A percentile compares a stretch with the other conserved stretches of the same genome.
These are phyloP conservation scores for Carduelis carduelis DNA, from an alignment of 2,797 vertebrate species.

Conservation along the genomic window DNA sequence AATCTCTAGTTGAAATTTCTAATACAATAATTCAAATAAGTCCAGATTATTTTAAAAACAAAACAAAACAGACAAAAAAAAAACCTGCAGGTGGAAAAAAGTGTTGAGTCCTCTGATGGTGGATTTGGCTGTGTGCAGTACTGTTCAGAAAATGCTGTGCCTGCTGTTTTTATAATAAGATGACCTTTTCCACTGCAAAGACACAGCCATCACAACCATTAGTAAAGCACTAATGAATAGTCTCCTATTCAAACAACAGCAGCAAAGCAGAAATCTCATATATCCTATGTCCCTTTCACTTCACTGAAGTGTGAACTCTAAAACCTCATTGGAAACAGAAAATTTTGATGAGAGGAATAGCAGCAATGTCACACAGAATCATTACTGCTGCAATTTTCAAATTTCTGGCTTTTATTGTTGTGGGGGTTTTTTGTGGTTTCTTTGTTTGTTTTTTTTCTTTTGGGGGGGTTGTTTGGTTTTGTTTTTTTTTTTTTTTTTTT, in stretches of 20 bases:
- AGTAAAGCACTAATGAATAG: constrained; percentile 42
- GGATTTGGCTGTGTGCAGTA: neutral
- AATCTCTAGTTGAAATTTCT: neutral
- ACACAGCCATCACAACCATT: neutral
- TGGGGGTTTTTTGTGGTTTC: too few relatives aligned
- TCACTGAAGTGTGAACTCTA: neutral
- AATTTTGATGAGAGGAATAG: neutral
- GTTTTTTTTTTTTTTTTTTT: neutral
- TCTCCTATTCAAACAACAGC: neutral
- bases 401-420: neutral
- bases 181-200: constrained; percentile 39
- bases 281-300: neutral
- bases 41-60: neutral
- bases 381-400: neutral
- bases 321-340: neutral
- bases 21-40: neutral
- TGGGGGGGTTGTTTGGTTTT: neutral
- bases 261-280: neutral
- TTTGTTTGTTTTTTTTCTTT: too few relatives aligned
- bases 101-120: neutral
- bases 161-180: constrained; percentile 43
- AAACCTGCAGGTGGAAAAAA: neutral
- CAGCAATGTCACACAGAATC: neutral
- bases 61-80: neutral
- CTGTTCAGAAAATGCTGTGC: constrained; percentile 21